Conservation (phyloP, 2,113 vertebrate species). For the Capreolus pygargus region DNA sequence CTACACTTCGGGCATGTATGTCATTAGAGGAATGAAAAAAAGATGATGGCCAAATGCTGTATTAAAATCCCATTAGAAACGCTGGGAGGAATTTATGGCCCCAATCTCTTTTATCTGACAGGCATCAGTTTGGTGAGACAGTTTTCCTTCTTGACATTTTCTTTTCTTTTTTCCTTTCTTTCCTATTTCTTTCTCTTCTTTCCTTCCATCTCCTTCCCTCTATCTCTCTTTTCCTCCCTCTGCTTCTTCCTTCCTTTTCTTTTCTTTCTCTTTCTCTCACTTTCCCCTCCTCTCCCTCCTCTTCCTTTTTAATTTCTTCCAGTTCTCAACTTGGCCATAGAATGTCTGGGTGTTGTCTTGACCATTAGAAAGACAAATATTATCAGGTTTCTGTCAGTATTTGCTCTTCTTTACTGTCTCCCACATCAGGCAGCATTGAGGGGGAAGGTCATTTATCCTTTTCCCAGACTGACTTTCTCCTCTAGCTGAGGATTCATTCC, state of each 20-base stretch:
- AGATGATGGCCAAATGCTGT: constrained; percentile 73
- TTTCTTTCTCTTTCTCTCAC: neutral
- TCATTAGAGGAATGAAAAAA: constrained; percentile 77
- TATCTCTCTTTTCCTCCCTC: rapidly evolving
- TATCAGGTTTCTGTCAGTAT: constrained; percentile 46
- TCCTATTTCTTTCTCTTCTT: rapidly evolving
- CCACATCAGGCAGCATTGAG: neutral
- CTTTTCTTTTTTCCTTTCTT: neutral
- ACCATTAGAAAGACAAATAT: neutral
- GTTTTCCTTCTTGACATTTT: neutral
- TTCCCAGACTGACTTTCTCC: neutral
- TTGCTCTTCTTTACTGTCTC: neutral
- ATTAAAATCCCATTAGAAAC: constrained; percentile 74
- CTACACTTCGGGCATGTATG: constrained; percentile 61
- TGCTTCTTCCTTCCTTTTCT: rapidly evolving
- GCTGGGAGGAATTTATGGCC: constrained; percentile 66
- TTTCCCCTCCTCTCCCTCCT: neutral
- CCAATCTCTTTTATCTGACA: constrained; percentile 62
- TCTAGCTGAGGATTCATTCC: neutral
- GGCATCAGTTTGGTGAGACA: constrained; percentile 32
- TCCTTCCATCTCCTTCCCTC: rapidly evolving
- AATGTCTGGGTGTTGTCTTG: neutral
- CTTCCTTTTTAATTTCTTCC: neutral
- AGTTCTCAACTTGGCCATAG: neutral
- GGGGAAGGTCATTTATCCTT: neutral